phyloP scores from a whole-genome alignment of 2,888 invertebrate genomes.

The Trachelus tabidus region DNA sequence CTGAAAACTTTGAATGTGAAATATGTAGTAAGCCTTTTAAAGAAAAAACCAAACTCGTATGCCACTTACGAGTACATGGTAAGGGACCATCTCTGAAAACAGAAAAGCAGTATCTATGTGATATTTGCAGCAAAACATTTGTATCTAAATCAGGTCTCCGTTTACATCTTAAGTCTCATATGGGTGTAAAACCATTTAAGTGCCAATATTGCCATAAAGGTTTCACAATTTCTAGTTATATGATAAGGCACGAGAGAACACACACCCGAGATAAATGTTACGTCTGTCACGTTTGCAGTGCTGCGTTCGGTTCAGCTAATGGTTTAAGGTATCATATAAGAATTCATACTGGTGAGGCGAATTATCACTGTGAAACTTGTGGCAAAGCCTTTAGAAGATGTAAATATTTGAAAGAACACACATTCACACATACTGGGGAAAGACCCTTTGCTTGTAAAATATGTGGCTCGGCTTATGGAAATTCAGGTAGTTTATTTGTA shows the following conservation, averaged over 20 bases:
- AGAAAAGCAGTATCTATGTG: constrained; percentile 36
- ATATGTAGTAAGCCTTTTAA: constrained; percentile 24
- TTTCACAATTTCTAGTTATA: constrained; percentile 43
- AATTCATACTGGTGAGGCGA: constrained; percentile 39
- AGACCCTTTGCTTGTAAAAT: constrained; percentile 39
- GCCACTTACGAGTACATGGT: constrained; percentile 10
- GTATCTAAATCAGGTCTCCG: constrained; percentile 39
- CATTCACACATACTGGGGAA: constrained; percentile 45
- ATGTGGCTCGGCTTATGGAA: constrained; percentile 39
- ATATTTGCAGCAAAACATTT: constrained; percentile 45
- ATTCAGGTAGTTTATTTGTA: constrained; percentile 42
- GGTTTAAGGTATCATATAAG: constrained; percentile 43
- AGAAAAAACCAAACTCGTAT: constrained; percentile 18
- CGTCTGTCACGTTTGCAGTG: constrained; percentile 42
- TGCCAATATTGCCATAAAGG: constrained; percentile 42
- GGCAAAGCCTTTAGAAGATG: constrained; percentile 39
- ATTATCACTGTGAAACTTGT: constrained; percentile 40
- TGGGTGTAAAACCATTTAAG: constrained; percentile 33
- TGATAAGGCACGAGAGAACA: constrained; percentile 41
- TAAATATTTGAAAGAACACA: constrained; percentile 43
- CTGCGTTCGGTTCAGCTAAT: constrained; percentile 41
- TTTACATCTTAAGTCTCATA: constrained; percentile 41
- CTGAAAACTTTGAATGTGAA: constrained; percentile 15
- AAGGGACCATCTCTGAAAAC: constrained; percentile 5
- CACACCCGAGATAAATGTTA: constrained; percentile 37